Percentiles rank a stretch among this genome's conserved stretches.
These are phyloP conservation scores for Tinea semifulvella DNA, from an alignment of 2,888 invertebrate genomes.

Conservation along the genomic window DNA sequence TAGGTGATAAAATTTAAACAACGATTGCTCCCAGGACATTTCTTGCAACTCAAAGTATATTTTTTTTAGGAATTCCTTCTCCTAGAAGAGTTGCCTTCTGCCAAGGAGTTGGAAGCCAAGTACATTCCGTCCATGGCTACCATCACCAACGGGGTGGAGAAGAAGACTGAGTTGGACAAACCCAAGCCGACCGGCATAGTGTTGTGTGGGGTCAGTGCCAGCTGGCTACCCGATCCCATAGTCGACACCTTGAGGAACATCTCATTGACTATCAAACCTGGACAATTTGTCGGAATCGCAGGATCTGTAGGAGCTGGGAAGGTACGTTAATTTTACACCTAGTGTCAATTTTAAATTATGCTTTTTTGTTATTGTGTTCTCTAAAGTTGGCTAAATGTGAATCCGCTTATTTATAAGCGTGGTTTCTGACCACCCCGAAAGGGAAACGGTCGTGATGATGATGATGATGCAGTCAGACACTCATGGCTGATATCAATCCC, in stretches of 20 bases:
- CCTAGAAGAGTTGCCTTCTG: conserved; percentile 44
- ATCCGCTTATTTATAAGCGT: no score
- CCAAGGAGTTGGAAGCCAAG: conserved; percentile 29
- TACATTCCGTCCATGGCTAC: conserved; percentile 20
- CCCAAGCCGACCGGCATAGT: conserved; percentile 35
- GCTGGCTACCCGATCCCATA: conserved; percentile 52
- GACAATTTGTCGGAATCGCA: conserved; percentile 72
- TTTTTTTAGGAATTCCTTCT: conserved; percentile 45
- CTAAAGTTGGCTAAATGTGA: no score
- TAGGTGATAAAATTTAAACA: no score
- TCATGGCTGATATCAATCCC: no score
- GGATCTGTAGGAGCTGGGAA: conserved; percentile 84
- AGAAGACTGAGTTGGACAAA: conserved; percentile 30
- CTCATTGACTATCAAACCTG: conserved; percentile 55
- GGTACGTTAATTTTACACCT: no score
- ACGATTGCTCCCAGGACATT: no score
- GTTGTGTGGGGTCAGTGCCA: conserved; percentile 46
- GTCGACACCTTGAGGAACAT: conserved; percentile 65
- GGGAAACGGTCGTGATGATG: no score
- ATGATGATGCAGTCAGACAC: no score
- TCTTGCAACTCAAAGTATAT: no score
- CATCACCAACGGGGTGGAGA: conserved; percentile 33
- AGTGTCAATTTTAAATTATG: no score
- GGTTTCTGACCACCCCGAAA: no score
- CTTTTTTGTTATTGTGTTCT: no score